A percentile compares a stretch with the other conserved stretches of the same genome.
Conservation (phyloP, 2,888 invertebrate genomes). For the Nezara viridula region DNA sequence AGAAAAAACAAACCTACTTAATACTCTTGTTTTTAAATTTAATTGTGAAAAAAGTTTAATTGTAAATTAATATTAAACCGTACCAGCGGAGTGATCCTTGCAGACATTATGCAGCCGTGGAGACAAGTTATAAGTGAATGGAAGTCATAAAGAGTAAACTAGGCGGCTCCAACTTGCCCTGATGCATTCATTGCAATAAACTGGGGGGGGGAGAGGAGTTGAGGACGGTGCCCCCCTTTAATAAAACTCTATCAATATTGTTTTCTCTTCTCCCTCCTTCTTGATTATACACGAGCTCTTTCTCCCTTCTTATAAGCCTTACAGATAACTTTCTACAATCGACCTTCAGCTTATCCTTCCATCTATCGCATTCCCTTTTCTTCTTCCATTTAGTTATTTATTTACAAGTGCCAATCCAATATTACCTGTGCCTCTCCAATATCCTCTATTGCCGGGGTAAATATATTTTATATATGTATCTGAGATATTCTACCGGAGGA, state of each 20-base stretch:
- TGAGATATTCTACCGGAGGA: not conserved
- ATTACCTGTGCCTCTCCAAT: constrained; percentile 36
- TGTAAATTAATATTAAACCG: no score
- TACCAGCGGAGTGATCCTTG: not conserved
- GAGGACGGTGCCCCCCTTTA: constrained; percentile 36
- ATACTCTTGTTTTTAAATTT: no score
- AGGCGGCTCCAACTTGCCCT: constrained; percentile 29
- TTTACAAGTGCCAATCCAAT: constrained; percentile 47
- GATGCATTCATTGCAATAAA: constrained; percentile 51
- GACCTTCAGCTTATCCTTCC: constrained; percentile 43
- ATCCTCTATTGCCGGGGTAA: not conserved
- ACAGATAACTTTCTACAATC: constrained; percentile 34
- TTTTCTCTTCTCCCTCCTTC: constrained; percentile 38
- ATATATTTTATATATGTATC: constrained; percentile 20
- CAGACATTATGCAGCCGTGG: not conserved
- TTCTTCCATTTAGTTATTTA: constrained; percentile 45
- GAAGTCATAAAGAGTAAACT: not conserved
- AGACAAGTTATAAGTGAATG: constrained; percentile 15
- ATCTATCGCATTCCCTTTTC: constrained; percentile 44
- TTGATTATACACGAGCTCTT: constrained; percentile 57
- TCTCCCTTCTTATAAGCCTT: constrained; percentile 42
- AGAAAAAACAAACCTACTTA: no score
- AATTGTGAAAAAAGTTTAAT: no score
- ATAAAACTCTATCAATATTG: constrained; percentile 59
- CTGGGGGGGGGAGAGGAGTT: not conserved